phyloP scores from a whole-genome alignment of 2,797 vertebrate genomes.

The Paedocypris micromegethes region DNA sequence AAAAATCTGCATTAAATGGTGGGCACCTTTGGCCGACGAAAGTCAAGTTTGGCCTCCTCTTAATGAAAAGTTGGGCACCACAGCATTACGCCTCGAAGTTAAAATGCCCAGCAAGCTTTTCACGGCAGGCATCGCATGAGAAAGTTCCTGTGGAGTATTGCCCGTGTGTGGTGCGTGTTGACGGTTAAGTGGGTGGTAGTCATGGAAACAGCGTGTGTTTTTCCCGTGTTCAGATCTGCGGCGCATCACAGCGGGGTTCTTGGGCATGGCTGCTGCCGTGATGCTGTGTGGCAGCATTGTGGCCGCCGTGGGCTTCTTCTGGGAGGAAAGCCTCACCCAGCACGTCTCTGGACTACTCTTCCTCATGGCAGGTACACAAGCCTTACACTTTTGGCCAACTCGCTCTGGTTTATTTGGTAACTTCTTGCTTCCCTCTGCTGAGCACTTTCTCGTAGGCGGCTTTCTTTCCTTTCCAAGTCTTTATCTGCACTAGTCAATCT shows the following conservation, averaged over 20 bases:
- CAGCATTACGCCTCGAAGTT: too few relatives aligned
- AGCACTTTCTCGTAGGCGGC: conserved; percentile 8
- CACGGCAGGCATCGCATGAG: conserved; percentile 23
- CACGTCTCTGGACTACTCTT: conserved; percentile 79
- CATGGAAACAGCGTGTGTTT: conserved; percentile 47
- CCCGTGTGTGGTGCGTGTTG: conserved; percentile 29
- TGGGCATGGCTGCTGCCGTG: conserved; percentile 78
- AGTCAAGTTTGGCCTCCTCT: too few relatives aligned
- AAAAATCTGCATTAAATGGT: too few relatives aligned
- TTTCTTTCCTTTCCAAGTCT: conserved; percentile 23
- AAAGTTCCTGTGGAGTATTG: conserved; percentile 36
- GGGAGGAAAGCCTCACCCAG: conserved; percentile 82
- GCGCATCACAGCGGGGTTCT: conserved; percentile 76
- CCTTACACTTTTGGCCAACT: not conserved
- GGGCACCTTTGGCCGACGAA: too few relatives aligned
- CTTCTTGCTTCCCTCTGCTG: not conserved
- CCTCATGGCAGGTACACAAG: conserved; percentile 79
- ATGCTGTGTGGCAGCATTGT: conserved; percentile 77
- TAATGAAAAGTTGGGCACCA: too few relatives aligned
- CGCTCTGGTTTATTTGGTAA: not conserved
- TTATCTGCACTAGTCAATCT: conserved; percentile 13
- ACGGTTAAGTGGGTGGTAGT: conserved; percentile 47
- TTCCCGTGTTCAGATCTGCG: conserved; percentile 65
- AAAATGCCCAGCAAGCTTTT: conserved; percentile 7
- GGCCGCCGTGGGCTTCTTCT: conserved; percentile 76